phyloP scores from a whole-genome alignment of 2,888 invertebrate species.

The Vandiemenella viatica region DNA sequence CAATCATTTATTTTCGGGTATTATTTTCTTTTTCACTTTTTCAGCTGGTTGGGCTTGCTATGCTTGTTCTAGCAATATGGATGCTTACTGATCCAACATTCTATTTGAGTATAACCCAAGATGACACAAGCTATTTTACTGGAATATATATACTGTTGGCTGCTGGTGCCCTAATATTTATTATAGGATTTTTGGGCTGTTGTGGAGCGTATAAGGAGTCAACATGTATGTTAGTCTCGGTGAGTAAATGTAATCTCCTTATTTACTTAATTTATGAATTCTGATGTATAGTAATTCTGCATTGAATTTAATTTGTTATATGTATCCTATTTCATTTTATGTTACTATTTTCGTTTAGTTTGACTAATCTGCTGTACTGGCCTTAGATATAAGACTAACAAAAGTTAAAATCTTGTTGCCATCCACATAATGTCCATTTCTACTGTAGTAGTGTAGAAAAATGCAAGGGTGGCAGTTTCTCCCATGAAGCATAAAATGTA shows the following conservation, averaged over 20 bases:
- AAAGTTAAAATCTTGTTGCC: no score
- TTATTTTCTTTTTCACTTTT: no score
- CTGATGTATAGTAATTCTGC: background rate
- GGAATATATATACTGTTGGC: conserved; percentile 57
- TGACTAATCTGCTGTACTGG: no score
- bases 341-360: no score
- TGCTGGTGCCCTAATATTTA: conserved; percentile 53
- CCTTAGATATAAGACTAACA: no score
- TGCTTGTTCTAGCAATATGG: conserved; percentile 58
- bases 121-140: conserved; percentile 44
- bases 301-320: background rate
- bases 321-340: background rate
- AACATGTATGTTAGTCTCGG: conserved; percentile 58
- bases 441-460: no score
- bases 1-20: background rate
- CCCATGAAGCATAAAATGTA: no score
- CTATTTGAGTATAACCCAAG: conserved; percentile 51
- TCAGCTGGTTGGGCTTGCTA: conserved; percentile 54
- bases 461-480: no score
- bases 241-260: conserved; percentile 35
- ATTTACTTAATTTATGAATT: background rate
- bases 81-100: conserved; percentile 59
- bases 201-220: conserved; percentile 67
- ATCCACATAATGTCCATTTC: no score
- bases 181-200: conserved; percentile 69